These are phyloP conservation scores for Noctua comes DNA, from an alignment of 2,888 invertebrate genomes.

Conservation along the genomic window DNA sequence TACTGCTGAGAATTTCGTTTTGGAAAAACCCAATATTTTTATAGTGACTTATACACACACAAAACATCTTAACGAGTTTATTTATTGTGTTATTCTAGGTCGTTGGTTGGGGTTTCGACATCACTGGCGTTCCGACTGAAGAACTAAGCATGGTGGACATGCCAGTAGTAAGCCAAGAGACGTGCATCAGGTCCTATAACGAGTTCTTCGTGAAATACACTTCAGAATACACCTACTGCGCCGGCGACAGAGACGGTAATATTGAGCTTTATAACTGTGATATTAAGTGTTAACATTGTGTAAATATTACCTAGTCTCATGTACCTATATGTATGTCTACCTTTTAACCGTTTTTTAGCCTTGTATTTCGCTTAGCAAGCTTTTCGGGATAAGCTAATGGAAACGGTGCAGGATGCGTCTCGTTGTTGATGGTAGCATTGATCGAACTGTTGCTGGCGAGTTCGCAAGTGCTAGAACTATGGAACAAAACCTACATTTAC, in stretches of 20 bases:
- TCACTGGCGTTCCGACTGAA: conserved; percentile 90
- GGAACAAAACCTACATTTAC: too few species aligned
- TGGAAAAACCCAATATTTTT: too few species aligned
- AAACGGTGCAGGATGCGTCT: not conserved
- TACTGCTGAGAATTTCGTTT: too few species aligned
- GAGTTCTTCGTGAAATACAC: conserved; percentile 91
- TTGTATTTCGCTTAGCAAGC: not conserved
- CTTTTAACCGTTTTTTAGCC: not conserved
- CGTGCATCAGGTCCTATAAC: conserved; percentile 91
- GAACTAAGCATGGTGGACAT: conserved; percentile 90
- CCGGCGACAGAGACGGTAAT: conserved; percentile 87
- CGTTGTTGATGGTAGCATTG: not conserved
- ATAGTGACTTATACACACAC: too few species aligned
- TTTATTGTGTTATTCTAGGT: conserved; percentile 74
- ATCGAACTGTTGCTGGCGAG: not conserved
- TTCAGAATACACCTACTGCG: conserved; percentile 89
- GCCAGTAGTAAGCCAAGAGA: conserved; percentile 91
- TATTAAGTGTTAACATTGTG: not conserved
- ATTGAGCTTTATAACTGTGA: not conserved
- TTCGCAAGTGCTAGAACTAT: too few species aligned
- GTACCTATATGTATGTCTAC: too few species aligned
- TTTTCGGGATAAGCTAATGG: conserved; percentile 1
- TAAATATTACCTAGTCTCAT: conserved; percentile 5
- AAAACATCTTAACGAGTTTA: too few species aligned
- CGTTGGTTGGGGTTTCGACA: conserved; percentile 91